Evolutionary conservation across 2,888 invertebrate genomes (phyloP), one percentile per base, ranked within the genome.

Genomic region (Elmis aenea): DNA sequence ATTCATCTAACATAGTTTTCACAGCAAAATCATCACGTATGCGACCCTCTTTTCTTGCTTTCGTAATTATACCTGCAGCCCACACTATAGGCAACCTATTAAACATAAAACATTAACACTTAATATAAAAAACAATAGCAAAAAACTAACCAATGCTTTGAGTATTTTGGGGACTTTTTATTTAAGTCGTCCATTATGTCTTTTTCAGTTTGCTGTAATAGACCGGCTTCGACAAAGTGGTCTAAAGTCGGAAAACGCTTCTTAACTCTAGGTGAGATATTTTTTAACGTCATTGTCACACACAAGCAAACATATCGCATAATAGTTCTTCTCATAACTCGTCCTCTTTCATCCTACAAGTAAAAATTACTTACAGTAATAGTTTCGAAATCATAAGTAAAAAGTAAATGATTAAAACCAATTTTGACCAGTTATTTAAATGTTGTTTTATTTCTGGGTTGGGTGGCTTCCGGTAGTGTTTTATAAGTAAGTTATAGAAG

Each of bases 11-110:
- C 32, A 94, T 80, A 3, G 92, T 92, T 64, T 93, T 90, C 0
- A 93, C 89, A 0, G 93, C 91, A 59, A 91, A 92, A 66, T 94
- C 93, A 54, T 90, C 90, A 41, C 89, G 75, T 58, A 91, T 88
- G 52, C 90, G 73, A 9, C 90, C 90, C 67, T 91, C 91, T 59
- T 88, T 90, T n/a, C 90, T 75, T 2, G 91, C 90, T 46, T 90
- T 71, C 0, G 90, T 90, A 40, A 91, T 84, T 52, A 92, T 90
- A 64, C 88, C 87, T 1, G 89, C 82, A 1, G 90, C 90, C 92
- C 92, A 92, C 6, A 90, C 88, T 45, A 92, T 85, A 5, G 92
- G 91, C 55, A 92, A 69, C 78, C 78, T 79, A 54, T 38, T 56
- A 59, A 31, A 28, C 15, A 13, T 11, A 15, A 23, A 40, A 34